phyloP scores from a whole-genome alignment of 2,888 invertebrate genomes.

The Epinotia demarniana region DNA sequence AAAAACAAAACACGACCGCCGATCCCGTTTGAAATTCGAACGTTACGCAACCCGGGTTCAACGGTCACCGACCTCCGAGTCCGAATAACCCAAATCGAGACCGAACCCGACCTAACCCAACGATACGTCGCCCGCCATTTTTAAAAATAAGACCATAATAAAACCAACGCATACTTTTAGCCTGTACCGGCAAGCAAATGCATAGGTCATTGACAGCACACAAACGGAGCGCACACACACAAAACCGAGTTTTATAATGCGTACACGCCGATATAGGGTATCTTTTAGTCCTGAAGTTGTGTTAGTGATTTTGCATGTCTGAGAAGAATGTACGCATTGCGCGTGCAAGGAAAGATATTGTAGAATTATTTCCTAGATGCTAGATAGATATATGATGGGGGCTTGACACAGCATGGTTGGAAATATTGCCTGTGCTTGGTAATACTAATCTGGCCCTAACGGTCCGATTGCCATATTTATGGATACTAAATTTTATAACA shows the following conservation, averaged over 20 bases:
- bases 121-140: conserved; percentile 78
- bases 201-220: conserved; percentile 80
- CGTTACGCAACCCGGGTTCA: conserved; percentile 49
- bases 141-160: conserved; percentile 84
- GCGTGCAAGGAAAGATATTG: conserved; percentile 80
- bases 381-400: conserved; percentile 56
- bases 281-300: conserved; percentile 66
- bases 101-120: conserved; percentile 79
- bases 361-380: conserved; percentile 83
- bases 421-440: conserved; percentile 52
- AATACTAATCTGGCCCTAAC: conserved; percentile 68
- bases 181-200: conserved; percentile 82
- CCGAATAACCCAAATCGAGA: conserved; percentile 57
- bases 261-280: conserved; percentile 52
- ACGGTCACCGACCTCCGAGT: conserved; percentile 48
- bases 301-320: conserved; percentile 82
- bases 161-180: conserved; percentile 84
- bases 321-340: conserved; percentile 82
- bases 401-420: conserved; percentile 55
- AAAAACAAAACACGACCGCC: conserved; percentile 48
- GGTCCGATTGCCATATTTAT: conserved; percentile 74
- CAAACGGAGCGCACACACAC: conserved; percentile 61
- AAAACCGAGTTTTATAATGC: conserved; percentile 46
- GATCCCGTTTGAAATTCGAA: conserved; percentile 50
- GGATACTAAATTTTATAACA: conserved; percentile 77